phyloP scores from a whole-genome alignment of 1,140 invertebrate genomes.

The Proctacanthus coquilletti region DNA sequence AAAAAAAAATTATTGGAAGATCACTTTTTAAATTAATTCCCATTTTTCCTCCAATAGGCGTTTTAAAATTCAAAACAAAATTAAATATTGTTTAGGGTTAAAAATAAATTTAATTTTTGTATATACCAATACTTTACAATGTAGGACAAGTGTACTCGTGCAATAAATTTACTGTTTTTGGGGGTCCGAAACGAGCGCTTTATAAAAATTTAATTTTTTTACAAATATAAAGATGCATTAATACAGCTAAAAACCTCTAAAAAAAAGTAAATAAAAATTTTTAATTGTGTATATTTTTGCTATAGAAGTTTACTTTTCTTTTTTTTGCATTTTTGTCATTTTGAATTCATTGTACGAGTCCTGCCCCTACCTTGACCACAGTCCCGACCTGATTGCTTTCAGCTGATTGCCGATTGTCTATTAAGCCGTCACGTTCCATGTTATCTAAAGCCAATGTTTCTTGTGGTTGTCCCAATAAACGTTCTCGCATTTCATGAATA shows the following conservation, averaged over 20 bases:
- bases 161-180: background rate
- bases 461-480: constrained; percentile 48
- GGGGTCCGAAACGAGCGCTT: background rate
- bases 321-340: constrained; percentile 1
- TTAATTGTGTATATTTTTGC: background rate
- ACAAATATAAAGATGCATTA: background rate
- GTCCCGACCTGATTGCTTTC: constrained; percentile 58
- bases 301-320: background rate
- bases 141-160: background rate
- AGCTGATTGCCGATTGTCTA: constrained; percentile 43
- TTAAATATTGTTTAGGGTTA: background rate
- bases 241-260: background rate
- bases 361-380: constrained; percentile 58
- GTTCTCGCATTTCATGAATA: constrained; percentile 81
- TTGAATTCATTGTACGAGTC: constrained; percentile 20
- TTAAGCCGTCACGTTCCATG: constrained; percentile 31
- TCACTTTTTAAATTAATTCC: no score
- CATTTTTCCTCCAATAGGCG: no score
- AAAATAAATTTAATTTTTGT: no score
- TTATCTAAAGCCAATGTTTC: constrained; percentile 35
- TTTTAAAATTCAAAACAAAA: background rate
- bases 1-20: no score
- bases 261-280: background rate
- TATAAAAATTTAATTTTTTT: background rate
- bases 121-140: background rate